These are phyloP conservation scores for Pipistrellus kuhlii DNA, from an alignment of 2,797 vertebrate genomes.

Conservation along the genomic window DNA sequence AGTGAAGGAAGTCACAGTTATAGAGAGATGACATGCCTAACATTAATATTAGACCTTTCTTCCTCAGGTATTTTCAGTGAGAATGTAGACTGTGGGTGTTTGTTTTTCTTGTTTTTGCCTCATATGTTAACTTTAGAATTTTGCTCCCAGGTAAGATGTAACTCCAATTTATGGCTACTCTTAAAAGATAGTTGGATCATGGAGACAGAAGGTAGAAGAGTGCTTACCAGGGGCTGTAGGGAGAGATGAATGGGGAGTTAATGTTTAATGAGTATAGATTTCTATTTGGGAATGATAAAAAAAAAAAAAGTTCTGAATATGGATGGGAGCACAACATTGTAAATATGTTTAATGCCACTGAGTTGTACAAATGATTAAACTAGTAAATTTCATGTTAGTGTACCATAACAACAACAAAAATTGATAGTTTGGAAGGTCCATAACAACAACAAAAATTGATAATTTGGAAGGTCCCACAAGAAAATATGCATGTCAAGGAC, in stretches of 20 bases:
- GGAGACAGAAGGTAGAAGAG: background rate
- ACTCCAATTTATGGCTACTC: background rate
- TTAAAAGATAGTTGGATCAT: background rate
- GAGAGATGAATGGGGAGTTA: background rate
- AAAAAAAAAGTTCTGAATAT: slow-evolving; percentile 6
- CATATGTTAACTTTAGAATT: background rate
- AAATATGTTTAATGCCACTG: background rate
- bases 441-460: background rate
- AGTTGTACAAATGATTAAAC: background rate
- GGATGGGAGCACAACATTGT: background rate
- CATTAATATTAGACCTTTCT: background rate
- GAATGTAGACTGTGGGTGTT: background rate
- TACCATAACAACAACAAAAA: background rate
- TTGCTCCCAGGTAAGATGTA: background rate
- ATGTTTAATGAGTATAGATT: background rate
- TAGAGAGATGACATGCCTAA: background rate
- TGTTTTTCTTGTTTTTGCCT: background rate
- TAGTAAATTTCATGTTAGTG: background rate
- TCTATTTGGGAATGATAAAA: background rate
- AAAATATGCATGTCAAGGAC: background rate
- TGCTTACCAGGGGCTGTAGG: background rate
- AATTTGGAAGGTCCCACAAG: background rate
- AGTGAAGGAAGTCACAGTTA: background rate
- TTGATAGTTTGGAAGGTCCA: background rate
- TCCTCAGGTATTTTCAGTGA: background rate